Evolutionary conservation across 2,888 invertebrate genomes (phyloP).

Genomic region (Thera obeliscata): DNA sequence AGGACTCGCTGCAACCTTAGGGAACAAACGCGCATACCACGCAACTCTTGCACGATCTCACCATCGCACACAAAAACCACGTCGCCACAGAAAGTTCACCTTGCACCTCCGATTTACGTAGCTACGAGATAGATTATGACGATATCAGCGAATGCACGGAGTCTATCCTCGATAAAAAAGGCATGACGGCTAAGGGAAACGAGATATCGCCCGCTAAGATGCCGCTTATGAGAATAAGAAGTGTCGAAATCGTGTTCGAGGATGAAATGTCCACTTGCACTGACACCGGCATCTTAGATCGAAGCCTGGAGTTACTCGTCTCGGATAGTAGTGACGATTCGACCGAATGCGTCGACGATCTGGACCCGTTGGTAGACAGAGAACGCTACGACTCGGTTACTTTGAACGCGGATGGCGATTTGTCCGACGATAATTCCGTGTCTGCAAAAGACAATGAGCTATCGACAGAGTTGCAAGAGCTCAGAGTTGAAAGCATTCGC

Average conservation of each 20-base stretch:
- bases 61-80: slow-evolving; percentile 56
- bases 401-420: slow-evolving; percentile 71
- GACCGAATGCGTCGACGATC: slow-evolving; percentile 75
- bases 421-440: slow-evolving; percentile 71
- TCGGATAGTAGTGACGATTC: slow-evolving; percentile 77
- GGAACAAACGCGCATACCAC: slow-evolving; percentile 80
- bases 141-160: slow-evolving; percentile 76
- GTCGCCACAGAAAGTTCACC: slow-evolving; percentile 70
- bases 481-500: slow-evolving; percentile 50
- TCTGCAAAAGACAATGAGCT: slow-evolving; percentile 57
- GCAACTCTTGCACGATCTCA: slow-evolving; percentile 66
- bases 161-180: slow-evolving; percentile 58
- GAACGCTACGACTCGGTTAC: slow-evolving; percentile 68
- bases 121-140: slow-evolving; percentile 79
- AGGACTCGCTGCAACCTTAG: slow-evolving; percentile 81
- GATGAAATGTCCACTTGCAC: slow-evolving; percentile 78
- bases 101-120: slow-evolving; percentile 69
- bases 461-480: slow-evolving; percentile 47
- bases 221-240: slow-evolving; percentile 77
- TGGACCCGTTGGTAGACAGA: slow-evolving; percentile 64
- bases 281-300: slow-evolving; percentile 68
- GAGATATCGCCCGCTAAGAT: slow-evolving; percentile 76
- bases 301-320: slow-evolving; percentile 65
- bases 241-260: slow-evolving; percentile 79
- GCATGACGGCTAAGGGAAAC: slow-evolving; percentile 69